phyloP scores from a whole-genome alignment of 2,113 vertebrate genomes.

The Mola mola region DNA sequence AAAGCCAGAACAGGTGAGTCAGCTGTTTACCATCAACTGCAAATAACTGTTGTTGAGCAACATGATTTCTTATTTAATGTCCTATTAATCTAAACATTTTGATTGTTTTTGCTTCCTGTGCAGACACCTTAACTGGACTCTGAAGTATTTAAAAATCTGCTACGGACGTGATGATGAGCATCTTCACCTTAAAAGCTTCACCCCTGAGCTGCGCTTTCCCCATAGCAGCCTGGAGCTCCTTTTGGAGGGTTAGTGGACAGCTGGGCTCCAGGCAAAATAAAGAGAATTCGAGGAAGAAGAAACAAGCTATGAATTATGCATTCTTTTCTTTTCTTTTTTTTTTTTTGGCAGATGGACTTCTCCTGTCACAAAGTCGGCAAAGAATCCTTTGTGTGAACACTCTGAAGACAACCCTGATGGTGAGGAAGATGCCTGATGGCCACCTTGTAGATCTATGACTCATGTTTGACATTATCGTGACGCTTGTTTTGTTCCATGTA shows the following conservation, averaged over 20 bases:
- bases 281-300: neutral
- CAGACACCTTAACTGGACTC: slow-evolving; percentile 95
- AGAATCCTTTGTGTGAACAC: slow-evolving; percentile 93
- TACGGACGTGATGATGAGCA: slow-evolving; percentile 88
- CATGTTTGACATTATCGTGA: neutral
- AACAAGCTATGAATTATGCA: slow-evolving; percentile 10
- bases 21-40: neutral
- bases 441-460: neutral
- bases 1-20: slow-evolving; percentile 93
- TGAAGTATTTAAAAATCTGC: slow-evolving; percentile 89
- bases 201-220: slow-evolving; percentile 88
- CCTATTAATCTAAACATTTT: neutral
- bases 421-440: slow-evolving; percentile 46
- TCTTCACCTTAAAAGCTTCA: slow-evolving; percentile 88
- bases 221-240: slow-evolving; percentile 90
- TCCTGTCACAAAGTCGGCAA: slow-evolving; percentile 97
- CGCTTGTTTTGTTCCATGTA: slow-evolving; percentile 54
- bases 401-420: slow-evolving; percentile 89
- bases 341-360: slow-evolving; percentile 87
- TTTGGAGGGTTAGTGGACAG: slow-evolving; percentile 85
- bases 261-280: neutral
- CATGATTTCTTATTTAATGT: neutral
- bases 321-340: slow-evolving; percentile 1
- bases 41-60: neutral
- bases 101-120: neutral